Percentiles rank a stretch among this genome's conserved stretches.
These are phyloP conservation scores for Lagodon rhomboides DNA, from an alignment of 2,797 vertebrate genomes.

Conservation along the genomic window DNA sequence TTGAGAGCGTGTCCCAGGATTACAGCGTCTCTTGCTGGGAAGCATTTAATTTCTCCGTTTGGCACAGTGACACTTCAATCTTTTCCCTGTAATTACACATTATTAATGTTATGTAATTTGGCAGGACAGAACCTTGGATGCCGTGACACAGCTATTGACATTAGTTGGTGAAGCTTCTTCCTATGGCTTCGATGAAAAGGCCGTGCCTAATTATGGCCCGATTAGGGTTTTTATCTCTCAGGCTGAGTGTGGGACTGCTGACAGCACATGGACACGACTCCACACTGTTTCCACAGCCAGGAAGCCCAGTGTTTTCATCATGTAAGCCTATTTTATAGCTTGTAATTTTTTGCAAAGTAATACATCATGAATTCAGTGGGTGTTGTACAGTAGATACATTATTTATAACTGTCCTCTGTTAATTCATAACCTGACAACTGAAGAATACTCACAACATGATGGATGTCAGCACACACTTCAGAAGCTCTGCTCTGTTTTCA, in stretches of 20 bases:
- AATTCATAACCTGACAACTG: conserved; percentile 26
- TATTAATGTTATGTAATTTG: conserved; percentile 84
- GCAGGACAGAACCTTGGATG: conserved; percentile 74
- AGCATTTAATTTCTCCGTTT: conserved; percentile 81
- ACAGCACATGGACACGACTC: conserved; percentile 46
- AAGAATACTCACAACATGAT: conserved; percentile 16
- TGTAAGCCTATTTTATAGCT: neutral
- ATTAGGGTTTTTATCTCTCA: conserved; percentile 75
- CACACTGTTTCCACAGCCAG: conserved; percentile 25
- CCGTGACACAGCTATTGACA: conserved; percentile 80
- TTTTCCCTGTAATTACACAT: conserved; percentile 81
- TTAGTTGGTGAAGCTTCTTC: conserved; percentile 66
- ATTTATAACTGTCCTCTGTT: conserved; percentile 21
- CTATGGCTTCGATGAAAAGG: conserved; percentile 74
- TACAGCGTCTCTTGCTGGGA: conserved; percentile 61
- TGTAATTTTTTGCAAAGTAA: conserved; percentile 25
- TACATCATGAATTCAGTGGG: conserved; percentile 3
- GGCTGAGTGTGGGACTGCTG: conserved; percentile 47
- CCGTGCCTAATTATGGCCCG: conserved; percentile 76
- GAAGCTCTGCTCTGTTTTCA: conserved; percentile 9
- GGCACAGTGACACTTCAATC: conserved; percentile 80
- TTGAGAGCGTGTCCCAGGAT: conserved; percentile 51
- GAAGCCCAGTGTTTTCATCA: conserved; percentile 29
- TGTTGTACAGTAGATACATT: conserved; percentile 14
- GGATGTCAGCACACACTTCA: conserved; percentile 17